Conservation (phyloP, 2,888 invertebrate genomes). For the Rosalia funebris region DNA sequence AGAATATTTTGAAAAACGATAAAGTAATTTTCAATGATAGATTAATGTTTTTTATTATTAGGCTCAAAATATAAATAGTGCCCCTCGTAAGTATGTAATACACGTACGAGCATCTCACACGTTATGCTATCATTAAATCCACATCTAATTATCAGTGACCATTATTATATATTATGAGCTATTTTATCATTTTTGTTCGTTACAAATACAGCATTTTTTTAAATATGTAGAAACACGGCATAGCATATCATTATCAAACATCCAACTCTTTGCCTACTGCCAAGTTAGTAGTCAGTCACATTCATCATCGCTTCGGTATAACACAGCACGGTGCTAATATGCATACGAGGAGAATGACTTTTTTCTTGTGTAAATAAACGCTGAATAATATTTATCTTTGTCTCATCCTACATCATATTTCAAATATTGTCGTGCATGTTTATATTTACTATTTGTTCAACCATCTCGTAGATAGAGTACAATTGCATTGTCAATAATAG, state of each 20-base stretch:
- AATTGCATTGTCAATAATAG: constrained; percentile 2
- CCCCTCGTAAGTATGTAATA: too few relatives aligned
- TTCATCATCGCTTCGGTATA: background rate
- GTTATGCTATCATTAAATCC: background rate
- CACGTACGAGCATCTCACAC: background rate
- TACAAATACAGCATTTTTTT: background rate
- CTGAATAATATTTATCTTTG: background rate
- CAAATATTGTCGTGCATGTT: constrained; percentile 7
- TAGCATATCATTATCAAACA: too few relatives aligned
- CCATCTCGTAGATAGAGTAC: background rate
- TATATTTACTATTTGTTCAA: background rate
- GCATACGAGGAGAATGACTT: background rate
- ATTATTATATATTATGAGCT: background rate
- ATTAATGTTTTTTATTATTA: too few relatives aligned
- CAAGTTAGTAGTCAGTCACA: too few relatives aligned
- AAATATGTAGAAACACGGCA: too few relatives aligned
- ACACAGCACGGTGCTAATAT: background rate
- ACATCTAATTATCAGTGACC: background rate
- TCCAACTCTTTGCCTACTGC: too few relatives aligned
- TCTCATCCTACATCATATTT: constrained; percentile 4
- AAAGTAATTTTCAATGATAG: too few relatives aligned
- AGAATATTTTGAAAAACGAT: too few relatives aligned
- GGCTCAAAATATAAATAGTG: too few relatives aligned
- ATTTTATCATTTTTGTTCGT: background rate
- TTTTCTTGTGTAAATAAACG: background rate